These are phyloP conservation scores for Cotesia vestalis DNA, from an alignment of 1,140 invertebrate genomes.

Conservation along the genomic window DNA sequence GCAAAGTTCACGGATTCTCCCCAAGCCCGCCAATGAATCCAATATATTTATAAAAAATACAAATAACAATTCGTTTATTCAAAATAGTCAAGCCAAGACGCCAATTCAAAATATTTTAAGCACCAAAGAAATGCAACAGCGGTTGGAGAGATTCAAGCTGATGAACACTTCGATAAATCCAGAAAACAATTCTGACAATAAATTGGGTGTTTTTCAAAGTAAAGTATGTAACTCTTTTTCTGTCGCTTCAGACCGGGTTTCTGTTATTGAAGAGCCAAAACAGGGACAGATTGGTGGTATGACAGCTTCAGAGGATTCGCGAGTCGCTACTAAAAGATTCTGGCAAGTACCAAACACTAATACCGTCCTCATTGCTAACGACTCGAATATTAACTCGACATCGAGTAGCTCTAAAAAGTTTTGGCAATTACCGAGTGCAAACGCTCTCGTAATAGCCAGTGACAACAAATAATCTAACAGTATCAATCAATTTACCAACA, in stretches of 20 bases:
- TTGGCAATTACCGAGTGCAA: too few species aligned
- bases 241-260: too few species aligned
- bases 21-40: slow-evolving; percentile 18
- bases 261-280: neutral
- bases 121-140: slow-evolving; percentile 26
- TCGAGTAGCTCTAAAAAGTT: neutral
- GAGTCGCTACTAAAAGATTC: slow-evolving; percentile 18
- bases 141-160: slow-evolving; percentile 36
- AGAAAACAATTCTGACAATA: neutral
- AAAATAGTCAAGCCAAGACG: neutral
- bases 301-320: neutral
- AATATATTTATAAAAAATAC: slow-evolving; percentile 32
- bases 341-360: slow-evolving; percentile 33
- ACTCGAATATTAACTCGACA: neutral
- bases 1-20: slow-evolving; percentile 30
- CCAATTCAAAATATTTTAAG: neutral
- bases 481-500: neutral
- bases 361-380: slow-evolving; percentile 22
- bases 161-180: slow-evolving; percentile 19
- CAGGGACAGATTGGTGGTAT: neutral
- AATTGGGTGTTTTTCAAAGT: neutral
- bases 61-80: slow-evolving; percentile 26
- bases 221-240: neutral
- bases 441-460: too few species aligned
- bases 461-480: too few species aligned